phyloP scores from a whole-genome alignment of 37 sponge, comb jelly and placozoan species.

The Aplysina aerophoba region DNA sequence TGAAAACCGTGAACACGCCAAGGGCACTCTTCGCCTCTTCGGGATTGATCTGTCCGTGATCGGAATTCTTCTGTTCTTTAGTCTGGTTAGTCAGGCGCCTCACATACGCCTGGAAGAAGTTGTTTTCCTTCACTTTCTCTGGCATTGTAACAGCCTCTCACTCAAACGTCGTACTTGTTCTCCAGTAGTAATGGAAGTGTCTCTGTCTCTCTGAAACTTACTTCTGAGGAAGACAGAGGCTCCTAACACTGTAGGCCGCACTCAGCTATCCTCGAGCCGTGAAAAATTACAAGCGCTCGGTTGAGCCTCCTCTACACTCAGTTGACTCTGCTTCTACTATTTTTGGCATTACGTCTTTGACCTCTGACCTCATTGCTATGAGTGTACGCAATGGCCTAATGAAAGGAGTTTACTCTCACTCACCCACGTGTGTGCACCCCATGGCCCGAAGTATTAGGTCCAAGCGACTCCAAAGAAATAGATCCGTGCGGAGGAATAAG shows the following conservation, averaged over 20 bases:
- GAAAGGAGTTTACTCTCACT: no score
- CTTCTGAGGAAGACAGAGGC: slow-evolving; percentile 72
- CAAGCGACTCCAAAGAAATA: slow-evolving; percentile 64
- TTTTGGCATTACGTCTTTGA: no score
- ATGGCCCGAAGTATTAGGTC: slow-evolving; percentile 86
- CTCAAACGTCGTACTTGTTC: no score
- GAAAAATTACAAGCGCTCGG: no score
- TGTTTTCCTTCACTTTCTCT: no score
- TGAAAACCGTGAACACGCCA: slow-evolving; percentile 79
- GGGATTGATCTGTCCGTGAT: slow-evolving; percentile 41
- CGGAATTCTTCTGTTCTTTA: slow-evolving; percentile 11
- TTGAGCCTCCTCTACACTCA: no score
- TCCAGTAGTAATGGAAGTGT: background rate
- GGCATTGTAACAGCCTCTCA: background rate
- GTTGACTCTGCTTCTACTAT: no score
- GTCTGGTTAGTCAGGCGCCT: no score
- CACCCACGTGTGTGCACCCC: background rate
- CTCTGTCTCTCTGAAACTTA: background rate
- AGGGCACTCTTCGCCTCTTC: slow-evolving; percentile 76
- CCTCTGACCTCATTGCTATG: no score
- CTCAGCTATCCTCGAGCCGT: slow-evolving; percentile 62
- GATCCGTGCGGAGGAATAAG: slow-evolving; percentile 56
- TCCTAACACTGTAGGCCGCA: slow-evolving; percentile 95
- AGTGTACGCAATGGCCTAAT: no score
- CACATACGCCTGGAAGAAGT: no score